Evolutionary conservation across 2,888 invertebrate genomes (phyloP), one percentile per base, ranked within the genome.

Genomic region (Brassicogethes aeneus): DNA sequence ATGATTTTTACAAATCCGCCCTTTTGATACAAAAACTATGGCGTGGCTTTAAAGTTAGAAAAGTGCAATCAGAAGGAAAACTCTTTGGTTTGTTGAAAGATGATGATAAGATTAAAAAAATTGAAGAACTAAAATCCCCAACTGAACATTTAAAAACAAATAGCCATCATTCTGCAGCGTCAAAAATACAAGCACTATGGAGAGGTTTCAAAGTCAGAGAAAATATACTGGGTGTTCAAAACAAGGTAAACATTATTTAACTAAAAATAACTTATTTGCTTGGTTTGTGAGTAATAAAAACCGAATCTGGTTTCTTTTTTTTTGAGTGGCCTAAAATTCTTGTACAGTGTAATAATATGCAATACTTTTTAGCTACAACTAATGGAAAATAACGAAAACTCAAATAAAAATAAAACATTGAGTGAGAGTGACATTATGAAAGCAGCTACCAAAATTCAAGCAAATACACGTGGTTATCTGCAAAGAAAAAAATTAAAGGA

Each of bases 361-460:
- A 23, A 23, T 23, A 23, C 10, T 23, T 7, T 23, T 23, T 23
- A 23, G 10, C 5, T 23, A 7, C 23, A 23, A 23, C 10, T 23
- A 7, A 23, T 23, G 5, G 23, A 5, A 23, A 10, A 7, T 23
- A 23, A 23, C 23, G 23, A 7, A 10, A 10, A 23, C n/a, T n/a
- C n/a, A 10, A 23, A 16, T 34, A 34, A 15, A n/a, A 8, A 40
- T 39, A n/a, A 16, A 12, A 34, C 34, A 23, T 34, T 35, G 23
- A 23, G 5, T 7, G 23, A 23, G 5, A 10, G 23, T n/a, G 48
- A 54, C 41, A 50, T 50, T 15, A 39, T 48, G 15, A 74, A 74
- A 57, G 76, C 76, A 13, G 80, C 80, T 23, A 78, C 76, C 2
- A 75, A 75, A 53, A 80, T 82, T 50, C 82, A 82, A 65, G 79